Base-by-base conservation (phyloP, 1,140 invertebrate genomes). In the Paracyclopina nana region DNA sequence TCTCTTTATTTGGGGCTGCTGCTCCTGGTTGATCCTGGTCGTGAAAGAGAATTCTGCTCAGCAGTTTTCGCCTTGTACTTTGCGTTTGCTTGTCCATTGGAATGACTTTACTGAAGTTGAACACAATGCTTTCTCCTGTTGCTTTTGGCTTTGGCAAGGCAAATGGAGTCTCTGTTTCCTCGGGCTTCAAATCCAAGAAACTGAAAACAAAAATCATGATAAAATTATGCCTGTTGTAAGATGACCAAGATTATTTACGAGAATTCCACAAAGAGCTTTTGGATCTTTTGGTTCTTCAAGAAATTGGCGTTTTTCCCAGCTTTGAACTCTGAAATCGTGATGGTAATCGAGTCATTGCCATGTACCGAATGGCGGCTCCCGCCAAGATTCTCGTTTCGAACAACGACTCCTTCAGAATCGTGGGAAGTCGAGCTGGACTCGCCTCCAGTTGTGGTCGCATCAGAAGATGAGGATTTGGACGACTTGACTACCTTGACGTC, bases 121-220 rank as follows among this genome's bases (percentile, higher is more conserved):
- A 38, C 34, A 38, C 34, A 38, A 38, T 38, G 20, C 34, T 38
- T 16, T 38, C 34, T 8, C 34, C 34, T 5, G 20, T 3, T 9
- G 14, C 20, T 20, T 38, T 38, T n/a, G 34, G 34, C 34, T 38
- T 38, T 3, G 34, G 34, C 9, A 38, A 20, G n/a, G 34, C 14
- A 38, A 38, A 38, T 38, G 34, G 34, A 38, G 34, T 38, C 8
- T 38, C 34, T 5, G 20, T n/a, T 38, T 38, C 34, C 34, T 38
- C 34, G 20, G 14, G n/a, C 20, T n/a, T n/a, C 14, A 38, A n/a
- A 9, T 38, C 34, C 8, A 38, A 38, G 34, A 38, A 38, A n/a
- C 20, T 38, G 34, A n/a, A n/a, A n/a, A n/a, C n/a, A n/a, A n/a
- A n/a, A n/a, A n/a, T n/a, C n/a, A n/a, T n/a, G n/a, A n/a, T n/a